Evolutionary conservation across 53 echinoderm and acorn worm genomes (phyloP).

Genomic region (Apostichopus leukothele): DNA sequence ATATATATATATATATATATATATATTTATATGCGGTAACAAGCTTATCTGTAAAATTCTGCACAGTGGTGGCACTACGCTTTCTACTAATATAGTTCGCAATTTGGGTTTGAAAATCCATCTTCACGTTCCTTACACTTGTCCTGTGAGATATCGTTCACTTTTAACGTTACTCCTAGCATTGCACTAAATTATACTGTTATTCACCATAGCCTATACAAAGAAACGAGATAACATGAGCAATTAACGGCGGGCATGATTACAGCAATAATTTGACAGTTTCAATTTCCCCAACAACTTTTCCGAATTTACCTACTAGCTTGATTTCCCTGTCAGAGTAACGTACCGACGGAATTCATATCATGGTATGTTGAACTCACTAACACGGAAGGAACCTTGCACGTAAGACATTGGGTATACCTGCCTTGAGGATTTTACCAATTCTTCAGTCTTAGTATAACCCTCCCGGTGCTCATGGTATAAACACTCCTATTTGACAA

Average conservation of each 20-base stretch:
- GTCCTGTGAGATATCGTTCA: background rate
- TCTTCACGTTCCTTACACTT: background rate
- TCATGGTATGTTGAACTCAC: background rate
- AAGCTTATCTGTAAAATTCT: too few species aligned
- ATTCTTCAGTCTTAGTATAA: background rate
- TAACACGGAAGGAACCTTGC: background rate
- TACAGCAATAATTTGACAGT: background rate
- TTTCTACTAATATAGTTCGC: background rate
- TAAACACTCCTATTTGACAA: background rate
- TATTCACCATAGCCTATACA: too few species aligned
- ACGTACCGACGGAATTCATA: background rate
- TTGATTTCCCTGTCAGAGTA: background rate
- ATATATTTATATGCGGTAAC: too few species aligned
- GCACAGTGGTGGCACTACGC: background rate
- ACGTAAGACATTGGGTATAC: background rate
- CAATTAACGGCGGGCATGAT: too few species aligned
- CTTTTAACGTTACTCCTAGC: background rate
- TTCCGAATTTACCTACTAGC: background rate
- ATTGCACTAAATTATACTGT: background rate
- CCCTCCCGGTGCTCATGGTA: background rate
- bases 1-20: too few species aligned
- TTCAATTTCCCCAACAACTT: background rate
- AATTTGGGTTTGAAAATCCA: background rate
- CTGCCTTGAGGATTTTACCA: background rate
- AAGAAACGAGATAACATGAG: background rate